These are phyloP conservation scores for Yponomeuta cagnagella DNA, from an alignment of 2,888 invertebrate species.

Conservation along the genomic window DNA sequence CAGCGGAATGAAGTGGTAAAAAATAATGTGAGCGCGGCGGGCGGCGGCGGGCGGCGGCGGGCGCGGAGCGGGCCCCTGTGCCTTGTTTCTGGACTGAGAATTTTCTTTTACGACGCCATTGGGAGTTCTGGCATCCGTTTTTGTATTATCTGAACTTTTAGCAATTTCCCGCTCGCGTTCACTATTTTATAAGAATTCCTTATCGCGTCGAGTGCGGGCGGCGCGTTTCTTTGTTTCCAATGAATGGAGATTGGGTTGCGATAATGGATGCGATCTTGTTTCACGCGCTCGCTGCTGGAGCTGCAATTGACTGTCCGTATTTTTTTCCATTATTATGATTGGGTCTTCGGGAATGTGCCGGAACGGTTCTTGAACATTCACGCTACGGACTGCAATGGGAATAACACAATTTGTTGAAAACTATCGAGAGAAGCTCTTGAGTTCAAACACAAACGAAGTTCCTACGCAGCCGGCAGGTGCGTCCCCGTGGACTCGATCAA, in stretches of 20 bases:
- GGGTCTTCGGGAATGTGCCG: not conserved
- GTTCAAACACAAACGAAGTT: not conserved
- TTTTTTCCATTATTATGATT: not conserved
- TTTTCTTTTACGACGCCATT: constrained; percentile 14
- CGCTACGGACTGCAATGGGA: not conserved
- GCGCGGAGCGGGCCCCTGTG: not conserved
- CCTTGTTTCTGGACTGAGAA: constrained; percentile 12
- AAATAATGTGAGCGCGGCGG: constrained; percentile 9
- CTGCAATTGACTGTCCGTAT: not conserved
- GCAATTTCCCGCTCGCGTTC: constrained; percentile 13
- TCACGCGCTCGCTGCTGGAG: not conserved
- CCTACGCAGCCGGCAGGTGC: not conserved
- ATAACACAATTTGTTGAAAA: not conserved
- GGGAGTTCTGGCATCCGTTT: constrained; percentile 15
- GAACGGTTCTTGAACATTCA: not conserved
- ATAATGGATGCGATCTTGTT: not conserved
- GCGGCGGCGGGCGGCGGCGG: not conserved
- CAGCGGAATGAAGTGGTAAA: constrained; percentile 13
- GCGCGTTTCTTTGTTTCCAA: constrained; percentile 1
- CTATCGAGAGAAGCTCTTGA: not conserved
- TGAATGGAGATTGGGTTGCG: constrained; percentile 1
- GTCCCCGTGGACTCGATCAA: not conserved
- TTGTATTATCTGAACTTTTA: constrained; percentile 15
- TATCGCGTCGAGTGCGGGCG: not conserved
- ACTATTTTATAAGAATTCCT: constrained; percentile 13